These are phyloP conservation scores for Torymus auratus DNA, from an alignment of 2,888 invertebrate genomes.

Conservation along the genomic window DNA sequence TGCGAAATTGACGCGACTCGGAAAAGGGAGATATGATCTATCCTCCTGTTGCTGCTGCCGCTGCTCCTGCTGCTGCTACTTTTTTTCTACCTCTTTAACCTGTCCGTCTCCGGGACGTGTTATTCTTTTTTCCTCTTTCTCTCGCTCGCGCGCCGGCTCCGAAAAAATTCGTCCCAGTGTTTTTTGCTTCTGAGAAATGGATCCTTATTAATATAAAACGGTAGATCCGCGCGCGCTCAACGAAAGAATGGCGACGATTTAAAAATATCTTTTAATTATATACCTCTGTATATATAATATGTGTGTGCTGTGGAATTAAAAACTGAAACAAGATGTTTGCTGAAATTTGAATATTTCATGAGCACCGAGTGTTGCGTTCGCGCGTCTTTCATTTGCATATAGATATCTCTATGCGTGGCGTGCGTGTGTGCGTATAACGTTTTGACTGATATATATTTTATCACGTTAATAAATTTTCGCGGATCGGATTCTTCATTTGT, in stretches of 20 bases:
- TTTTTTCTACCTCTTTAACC: constrained; percentile 14
- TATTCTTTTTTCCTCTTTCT: constrained; percentile 10
- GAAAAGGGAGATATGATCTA: constrained; percentile 49
- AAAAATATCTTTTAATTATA: constrained; percentile 7
- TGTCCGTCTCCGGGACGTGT: constrained; percentile 23
- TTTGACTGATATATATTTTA: no score
- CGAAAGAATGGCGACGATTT: constrained; percentile 26
- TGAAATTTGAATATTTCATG: no score
- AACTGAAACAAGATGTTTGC: no score
- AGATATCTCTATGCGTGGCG: no score
- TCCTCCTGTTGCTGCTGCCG: background rate
- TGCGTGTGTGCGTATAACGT: no score
- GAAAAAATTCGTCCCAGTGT: constrained; percentile 6
- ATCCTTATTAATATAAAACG: constrained; percentile 36
- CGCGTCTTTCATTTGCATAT: no score
- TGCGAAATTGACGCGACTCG: constrained; percentile 48
- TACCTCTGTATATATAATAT: no score
- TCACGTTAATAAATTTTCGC: no score
- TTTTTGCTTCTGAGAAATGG: constrained; percentile 24
- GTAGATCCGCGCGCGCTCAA: background rate
- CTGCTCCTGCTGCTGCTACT: background rate
- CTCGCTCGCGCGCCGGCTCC: background rate
- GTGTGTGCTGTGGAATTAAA: no score
- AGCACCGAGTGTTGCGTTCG: no score
- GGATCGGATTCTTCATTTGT: no score